A percentile compares a stretch with the other conserved stretches of the same genome.
Evolutionary conservation across 1,140 invertebrate genomes (phyloP).

Genomic region (Formica selysi): DNA sequence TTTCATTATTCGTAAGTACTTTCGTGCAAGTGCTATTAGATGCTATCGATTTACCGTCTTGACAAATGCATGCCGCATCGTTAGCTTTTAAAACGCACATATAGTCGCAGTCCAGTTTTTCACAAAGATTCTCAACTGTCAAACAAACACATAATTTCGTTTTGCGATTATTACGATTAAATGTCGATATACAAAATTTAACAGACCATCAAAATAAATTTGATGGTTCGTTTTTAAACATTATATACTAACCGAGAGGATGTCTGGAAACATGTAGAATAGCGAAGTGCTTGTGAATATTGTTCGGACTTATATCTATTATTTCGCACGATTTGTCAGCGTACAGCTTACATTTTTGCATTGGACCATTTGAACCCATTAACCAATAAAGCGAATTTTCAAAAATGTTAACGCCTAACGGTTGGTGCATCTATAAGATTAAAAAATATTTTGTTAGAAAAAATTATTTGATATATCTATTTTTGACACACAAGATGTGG

Average conservation of each 20-base stretch:
- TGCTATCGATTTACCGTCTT: constrained; percentile 81
- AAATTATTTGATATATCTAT: not conserved
- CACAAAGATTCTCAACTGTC: constrained; percentile 84
- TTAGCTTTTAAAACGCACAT: constrained; percentile 87
- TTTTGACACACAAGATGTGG: not conserved
- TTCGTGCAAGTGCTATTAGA: constrained; percentile 37
- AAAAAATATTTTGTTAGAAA: constrained; percentile 15
- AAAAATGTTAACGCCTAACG: constrained; percentile 87
- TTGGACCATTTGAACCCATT: constrained; percentile 82
- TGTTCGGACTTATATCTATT: constrained; percentile 60
- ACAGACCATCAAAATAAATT: too few species aligned
- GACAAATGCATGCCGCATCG: constrained; percentile 87
- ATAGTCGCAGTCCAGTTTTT: constrained; percentile 84
- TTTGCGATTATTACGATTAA: constrained; percentile 15
- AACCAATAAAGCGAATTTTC: constrained; percentile 89
- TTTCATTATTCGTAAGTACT: not conserved
- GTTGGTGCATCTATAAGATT: constrained; percentile 80
- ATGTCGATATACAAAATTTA: not conserved
- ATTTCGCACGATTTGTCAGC: constrained; percentile 83
- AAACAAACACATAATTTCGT: constrained; percentile 22
- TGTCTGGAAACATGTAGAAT: constrained; percentile 88
- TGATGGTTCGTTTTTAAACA: not conserved
- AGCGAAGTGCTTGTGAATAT: constrained; percentile 85
- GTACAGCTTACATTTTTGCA: constrained; percentile 87
- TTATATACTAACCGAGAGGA: constrained; percentile 74